Base-by-base conservation (phyloP, 2,797 vertebrate species). In the Hipposideros larvatus region DNA sequence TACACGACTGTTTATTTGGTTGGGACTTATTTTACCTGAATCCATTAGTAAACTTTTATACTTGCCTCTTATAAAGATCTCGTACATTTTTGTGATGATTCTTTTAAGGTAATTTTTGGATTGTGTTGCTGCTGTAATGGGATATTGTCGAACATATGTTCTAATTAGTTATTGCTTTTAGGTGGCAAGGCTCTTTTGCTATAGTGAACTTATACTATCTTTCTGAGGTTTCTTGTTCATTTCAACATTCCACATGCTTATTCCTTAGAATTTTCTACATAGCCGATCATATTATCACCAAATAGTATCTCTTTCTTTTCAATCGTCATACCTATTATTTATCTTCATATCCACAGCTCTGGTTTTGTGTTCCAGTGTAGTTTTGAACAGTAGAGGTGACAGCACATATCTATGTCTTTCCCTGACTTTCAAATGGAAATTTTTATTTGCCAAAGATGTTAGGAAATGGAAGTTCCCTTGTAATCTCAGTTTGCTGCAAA, bases 151-250 rank as follows among this genome's bases (percentile, higher is more conserved):
- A 46, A 74, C 83, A 53, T 31, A 7, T n/a, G 24, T n/a, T 85
- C 71, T 89, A 92, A 84, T 85, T 41, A 57, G 79, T 84, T 43
- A 53, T 19, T 71, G 57, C 31, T 96, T 83, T 87, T 93, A 28
- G 89, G 10, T 48, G 53, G 13, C 24, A 70, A 57, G 53, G 24
- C 65, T 78, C n/a, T 80, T 79, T 78, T 74, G 41, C n/a, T 84
- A 9, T 31, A 37, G 53, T 68, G 84, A 83, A 15, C 22, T 91
- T 77, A 68, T 7, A 31, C 18, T 88, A 68, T 66, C 37, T n/a
- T 53, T 91, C 70, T 87, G 37, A 91, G 8, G 7, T 83, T 61
- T 75, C 70, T 75, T 94, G 53, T 63, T 91, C 34, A 34, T 77
- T 55, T 61, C 53, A 75, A 26, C 37, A 87, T 77, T 75, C 31